Conservation (phyloP, 2,888 invertebrate species). For the Papilio demoleus region DNA sequence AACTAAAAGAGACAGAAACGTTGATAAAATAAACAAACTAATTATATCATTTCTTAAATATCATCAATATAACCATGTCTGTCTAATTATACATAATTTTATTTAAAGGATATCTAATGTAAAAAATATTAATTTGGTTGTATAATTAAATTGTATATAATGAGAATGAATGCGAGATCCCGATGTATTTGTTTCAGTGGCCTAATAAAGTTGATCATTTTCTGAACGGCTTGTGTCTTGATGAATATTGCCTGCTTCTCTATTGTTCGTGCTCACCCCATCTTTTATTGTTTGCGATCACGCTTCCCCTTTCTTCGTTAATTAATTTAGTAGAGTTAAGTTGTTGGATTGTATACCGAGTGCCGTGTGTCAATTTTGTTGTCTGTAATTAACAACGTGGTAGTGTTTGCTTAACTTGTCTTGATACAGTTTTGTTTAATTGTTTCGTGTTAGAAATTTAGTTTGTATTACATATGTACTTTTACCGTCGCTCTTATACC, state of each 20-base stretch:
- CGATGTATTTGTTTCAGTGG: conserved; percentile 17
- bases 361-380: conserved; percentile 36
- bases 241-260: conserved; percentile 30
- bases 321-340: conserved; percentile 36
- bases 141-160: conserved; percentile 16
- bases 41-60: no score
- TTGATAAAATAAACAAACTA: no score
- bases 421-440: neutral
- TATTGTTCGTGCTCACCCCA: conserved; percentile 31
- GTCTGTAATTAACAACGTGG: conserved; percentile 12
- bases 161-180: conserved; percentile 2
- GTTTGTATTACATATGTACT: no score
- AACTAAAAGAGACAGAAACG: no score
- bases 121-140: neutral
- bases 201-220: conserved; percentile 40
- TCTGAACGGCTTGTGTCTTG: conserved; percentile 18
- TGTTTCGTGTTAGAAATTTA: no score
- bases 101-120: no score
- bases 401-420: conserved; percentile 8
- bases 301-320: conserved; percentile 25
- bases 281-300: conserved; percentile 34
- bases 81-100: no score
- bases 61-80: no score
- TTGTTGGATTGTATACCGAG: conserved; percentile 25
- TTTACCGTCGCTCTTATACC: no score